phyloP scores from a whole-genome alignment of 2,113 vertebrate genomes.

The Martes martes region DNA sequence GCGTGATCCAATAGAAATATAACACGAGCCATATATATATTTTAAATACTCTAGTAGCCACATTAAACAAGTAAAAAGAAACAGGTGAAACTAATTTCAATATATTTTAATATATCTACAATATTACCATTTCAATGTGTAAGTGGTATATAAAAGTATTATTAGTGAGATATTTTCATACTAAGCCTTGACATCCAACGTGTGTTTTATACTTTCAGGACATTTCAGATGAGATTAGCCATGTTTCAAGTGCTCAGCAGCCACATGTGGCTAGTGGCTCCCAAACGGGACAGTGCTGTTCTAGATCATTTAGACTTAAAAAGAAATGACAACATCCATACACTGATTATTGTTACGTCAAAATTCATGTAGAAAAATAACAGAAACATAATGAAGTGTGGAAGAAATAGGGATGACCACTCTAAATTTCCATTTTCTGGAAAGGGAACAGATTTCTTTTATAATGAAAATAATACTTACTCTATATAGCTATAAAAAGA shows the following conservation, averaged over 20 bases:
- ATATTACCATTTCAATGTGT: background rate
- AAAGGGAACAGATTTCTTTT: background rate
- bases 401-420: background rate
- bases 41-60: constrained; percentile 35
- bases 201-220: constrained; percentile 24
- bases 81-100: constrained; percentile 34
- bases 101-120: background rate
- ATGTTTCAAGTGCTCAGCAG: background rate
- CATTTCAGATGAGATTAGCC: constrained; percentile 21
- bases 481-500: constrained; percentile 47
- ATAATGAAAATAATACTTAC: constrained; percentile 46
- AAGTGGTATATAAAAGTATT: background rate
- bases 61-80: constrained; percentile 21
- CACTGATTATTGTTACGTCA: background rate
- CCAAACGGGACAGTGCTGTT: background rate
- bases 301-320: constrained; percentile 12
- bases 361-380: constrained; percentile 38
- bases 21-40: background rate
- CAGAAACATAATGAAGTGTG: background rate
- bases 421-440: background rate
- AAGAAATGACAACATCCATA: constrained; percentile 40
- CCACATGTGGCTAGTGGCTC: background rate
- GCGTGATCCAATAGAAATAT: constrained; percentile 45
- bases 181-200: constrained; percentile 17
- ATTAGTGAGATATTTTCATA: constrained; percentile 36